phyloP scores from a whole-genome alignment of 2,113 vertebrate genomes.

The Pristiophorus japonicus region DNA sequence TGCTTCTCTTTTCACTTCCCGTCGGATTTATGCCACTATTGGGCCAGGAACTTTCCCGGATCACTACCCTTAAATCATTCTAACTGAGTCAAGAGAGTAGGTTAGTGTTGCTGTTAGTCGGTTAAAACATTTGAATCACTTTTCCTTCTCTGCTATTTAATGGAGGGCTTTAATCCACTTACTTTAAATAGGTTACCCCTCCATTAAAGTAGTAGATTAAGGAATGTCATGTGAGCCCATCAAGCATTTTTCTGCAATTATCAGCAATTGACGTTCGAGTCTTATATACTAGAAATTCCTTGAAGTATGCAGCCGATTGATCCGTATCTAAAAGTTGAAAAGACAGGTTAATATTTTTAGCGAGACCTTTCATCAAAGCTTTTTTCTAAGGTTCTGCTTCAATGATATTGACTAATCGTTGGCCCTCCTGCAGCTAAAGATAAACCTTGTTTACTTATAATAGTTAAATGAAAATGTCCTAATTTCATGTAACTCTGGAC shows the following conservation, averaged over 20 bases:
- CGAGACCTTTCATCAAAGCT: neutral
- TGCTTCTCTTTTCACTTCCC: neutral
- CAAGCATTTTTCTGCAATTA: neutral
- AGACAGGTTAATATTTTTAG: neutral
- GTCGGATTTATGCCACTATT: neutral
- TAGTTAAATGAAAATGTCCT: neutral
- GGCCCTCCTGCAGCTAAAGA: neutral
- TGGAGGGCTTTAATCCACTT: neutral
- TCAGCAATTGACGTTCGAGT: neutral
- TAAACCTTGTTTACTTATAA: neutral
- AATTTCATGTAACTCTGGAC: neutral
- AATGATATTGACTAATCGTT: neutral
- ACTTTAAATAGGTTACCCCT: neutral
- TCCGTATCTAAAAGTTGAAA: neutral
- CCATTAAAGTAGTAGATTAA: neutral
- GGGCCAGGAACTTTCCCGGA: neutral
- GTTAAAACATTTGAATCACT: neutral
- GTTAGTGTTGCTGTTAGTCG: neutral
- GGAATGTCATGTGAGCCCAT: neutral
- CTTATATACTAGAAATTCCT: neutral
- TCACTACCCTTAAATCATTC: neutral
- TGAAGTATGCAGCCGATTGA: neutral
- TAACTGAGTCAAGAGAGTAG: neutral
- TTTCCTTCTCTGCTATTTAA: neutral
- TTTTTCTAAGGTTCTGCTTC: neutral